A percentile compares a stretch with the other conserved stretches of the same genome.
These are phyloP conservation scores for Notospermus geniculatus DNA, from an alignment of 1,140 invertebrate genomes.

Conservation along the genomic window DNA sequence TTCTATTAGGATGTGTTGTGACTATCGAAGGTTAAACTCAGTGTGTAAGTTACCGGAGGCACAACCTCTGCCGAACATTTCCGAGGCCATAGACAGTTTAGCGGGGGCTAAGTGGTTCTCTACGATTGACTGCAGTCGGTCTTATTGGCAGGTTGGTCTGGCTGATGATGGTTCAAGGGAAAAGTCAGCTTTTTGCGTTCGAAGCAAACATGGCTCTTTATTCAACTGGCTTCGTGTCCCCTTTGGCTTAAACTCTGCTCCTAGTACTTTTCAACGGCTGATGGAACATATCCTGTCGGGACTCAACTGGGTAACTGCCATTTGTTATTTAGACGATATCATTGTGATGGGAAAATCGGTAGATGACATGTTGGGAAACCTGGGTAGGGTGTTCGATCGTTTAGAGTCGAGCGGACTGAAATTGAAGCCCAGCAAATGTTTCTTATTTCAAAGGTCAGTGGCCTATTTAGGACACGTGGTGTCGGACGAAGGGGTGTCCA, in stretches of 20 bases:
- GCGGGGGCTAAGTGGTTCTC: neutral
- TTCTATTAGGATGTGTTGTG: neutral
- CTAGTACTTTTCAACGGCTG: neutral
- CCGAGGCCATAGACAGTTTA: neutral
- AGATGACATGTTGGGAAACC: neutral
- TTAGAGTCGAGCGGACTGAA: too few species aligned
- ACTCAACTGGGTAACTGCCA: neutral
- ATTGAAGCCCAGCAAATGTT: too few species aligned
- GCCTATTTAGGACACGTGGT: too few species aligned
- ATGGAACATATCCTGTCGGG: neutral
- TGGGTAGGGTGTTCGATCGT: neutral
- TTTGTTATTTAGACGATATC: neutral
- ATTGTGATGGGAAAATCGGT: neutral
- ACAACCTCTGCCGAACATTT: neutral
- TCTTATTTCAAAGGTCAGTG: too few species aligned
- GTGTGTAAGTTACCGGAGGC: neutral
- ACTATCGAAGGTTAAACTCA: neutral
- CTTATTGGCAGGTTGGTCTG: neutral
- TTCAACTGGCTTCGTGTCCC: neutral
- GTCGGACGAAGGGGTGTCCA: too few species aligned
- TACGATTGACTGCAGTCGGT: neutral
- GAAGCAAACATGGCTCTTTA: neutral
- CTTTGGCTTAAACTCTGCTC: neutral
- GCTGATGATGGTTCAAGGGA: neutral
- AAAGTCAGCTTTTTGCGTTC: neutral